Conservation (phyloP, 2,113 vertebrate genomes). For the Plectropomus leopardus region DNA sequence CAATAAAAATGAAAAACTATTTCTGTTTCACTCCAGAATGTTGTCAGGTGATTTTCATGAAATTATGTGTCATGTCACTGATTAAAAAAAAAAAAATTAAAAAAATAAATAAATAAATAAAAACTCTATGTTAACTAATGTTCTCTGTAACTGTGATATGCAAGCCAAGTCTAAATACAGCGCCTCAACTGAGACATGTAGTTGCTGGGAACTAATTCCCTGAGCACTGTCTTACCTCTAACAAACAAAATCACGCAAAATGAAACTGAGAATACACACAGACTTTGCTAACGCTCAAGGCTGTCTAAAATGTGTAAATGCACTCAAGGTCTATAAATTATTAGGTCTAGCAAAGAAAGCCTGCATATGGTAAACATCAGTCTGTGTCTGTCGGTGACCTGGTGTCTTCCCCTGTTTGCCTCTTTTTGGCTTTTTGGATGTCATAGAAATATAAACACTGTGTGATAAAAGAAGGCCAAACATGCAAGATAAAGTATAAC, state of each 20-base stretch:
- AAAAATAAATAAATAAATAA: too few relatives aligned
- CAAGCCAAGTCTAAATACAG: neutral
- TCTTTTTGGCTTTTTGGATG: conserved; percentile 3
- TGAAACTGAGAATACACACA: neutral
- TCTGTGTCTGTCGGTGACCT: conserved; percentile 25
- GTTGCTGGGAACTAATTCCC: neutral
- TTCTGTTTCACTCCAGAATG: neutral
- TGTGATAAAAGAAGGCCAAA: conserved; percentile 33
- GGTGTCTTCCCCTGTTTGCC: conserved; percentile 2
- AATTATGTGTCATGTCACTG: neutral
- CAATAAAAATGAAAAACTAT: too few relatives aligned
- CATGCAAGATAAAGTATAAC: neutral
- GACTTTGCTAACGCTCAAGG: conserved; percentile 13
- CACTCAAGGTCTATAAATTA: conserved; percentile 37
- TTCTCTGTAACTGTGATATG: neutral
- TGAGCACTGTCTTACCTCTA: neutral
- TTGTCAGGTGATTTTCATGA: neutral
- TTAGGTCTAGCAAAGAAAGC: conserved; percentile 7
- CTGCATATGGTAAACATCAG: conserved; percentile 5
- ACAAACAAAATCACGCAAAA: neutral
- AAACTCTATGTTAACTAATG: too few relatives aligned
- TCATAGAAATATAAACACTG: conserved; percentile 31
- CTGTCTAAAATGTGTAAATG: conserved; percentile 18
- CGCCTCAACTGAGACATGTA: neutral
- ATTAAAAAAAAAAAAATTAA: too few relatives aligned